These are phyloP conservation scores for Halocynthia roretzi DNA, from an alignment of 23 tunicate species.

Conservation along the genomic window DNA sequence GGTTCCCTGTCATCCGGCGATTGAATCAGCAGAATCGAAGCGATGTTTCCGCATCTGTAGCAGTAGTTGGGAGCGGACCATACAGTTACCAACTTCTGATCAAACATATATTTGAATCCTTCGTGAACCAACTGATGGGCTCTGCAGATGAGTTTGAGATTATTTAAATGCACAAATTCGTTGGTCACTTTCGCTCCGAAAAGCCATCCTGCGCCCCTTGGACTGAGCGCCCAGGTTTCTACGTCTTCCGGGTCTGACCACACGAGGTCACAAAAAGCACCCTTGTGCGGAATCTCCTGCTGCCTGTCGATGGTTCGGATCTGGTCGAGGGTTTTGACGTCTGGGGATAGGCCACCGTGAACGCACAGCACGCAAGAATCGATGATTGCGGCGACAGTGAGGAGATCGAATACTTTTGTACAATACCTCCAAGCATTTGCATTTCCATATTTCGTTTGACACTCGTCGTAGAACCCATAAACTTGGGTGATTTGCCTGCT, in stretches of 20 bases:
- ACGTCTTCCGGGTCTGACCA: constrained; percentile 99
- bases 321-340: constrained; percentile 85
- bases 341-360: constrained; percentile 97
- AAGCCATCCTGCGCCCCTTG: constrained; percentile 94
- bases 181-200: constrained; percentile 93
- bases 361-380: constrained; percentile 84
- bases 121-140: constrained; percentile 98
- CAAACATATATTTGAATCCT: constrained; percentile 92
- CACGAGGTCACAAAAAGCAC: constrained; percentile 91
- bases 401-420: constrained; percentile 94
- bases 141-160: constrained; percentile 75
- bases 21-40: constrained; percentile 67
- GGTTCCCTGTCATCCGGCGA: constrained; percentile 77
- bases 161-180: constrained; percentile 74
- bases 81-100: constrained; percentile 80
- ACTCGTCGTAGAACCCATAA: constrained; percentile 98
- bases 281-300: constrained; percentile 97
- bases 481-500: constrained; percentile 96
- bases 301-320: constrained; percentile 94
- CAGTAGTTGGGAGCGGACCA: constrained; percentile 99
- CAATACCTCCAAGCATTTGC: constrained; percentile 98
- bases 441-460: constrained; percentile 91
- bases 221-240: constrained; percentile 85
- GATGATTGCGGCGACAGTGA: constrained; percentile 87
- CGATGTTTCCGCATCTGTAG: constrained; percentile 90